Base-by-base conservation (phyloP, 2,888 invertebrate genomes). In the Ligdia adustata region DNA sequence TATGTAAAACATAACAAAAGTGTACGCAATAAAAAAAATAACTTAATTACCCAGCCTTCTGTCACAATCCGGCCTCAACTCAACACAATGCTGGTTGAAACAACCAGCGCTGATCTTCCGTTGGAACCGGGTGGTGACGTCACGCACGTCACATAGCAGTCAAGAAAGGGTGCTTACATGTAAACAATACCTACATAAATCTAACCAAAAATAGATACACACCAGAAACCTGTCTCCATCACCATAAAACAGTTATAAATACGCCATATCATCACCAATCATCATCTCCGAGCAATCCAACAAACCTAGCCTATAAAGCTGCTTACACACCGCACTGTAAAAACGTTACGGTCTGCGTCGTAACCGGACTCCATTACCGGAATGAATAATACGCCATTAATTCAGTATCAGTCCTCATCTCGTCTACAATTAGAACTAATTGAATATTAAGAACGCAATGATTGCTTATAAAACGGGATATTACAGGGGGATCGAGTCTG, bases 361-460 rank as follows among this genome's bases (percentile, higher is more conserved):
- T 86, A 79, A 84, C 75, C 65, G 52, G 60, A 55, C 45, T 75
- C 84, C 83, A 86, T 87, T 85, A 83, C 77, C 64, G 73, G 81
- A 82, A 85, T 82, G 80, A 87, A 85, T 82, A 75, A 84, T 82
- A 79, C 82, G 82, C 76, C 57, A 51, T 62, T 61, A 56, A 57
- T 61, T 65, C 64, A 71, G 70, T 66, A 76, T 79, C 80, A 76
- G 69, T 71, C 72, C 76, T 79, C 81, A 78, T 78, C 80, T 73
- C 71, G 59, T 49, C 55, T 55, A 64, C 78, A 80, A 84, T 86
- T 82, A 84, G 58, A 72, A 60, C 71, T 85, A 85, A 87, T 85
- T 83, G 83, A 84, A 85, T 84, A 87, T 84, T 81, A 83, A 82
- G 71, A 64, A 67, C 63, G 61, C 64, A 68, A 79, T 70, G 76